Evolutionary conservation across 2,888 invertebrate species (phyloP).

Genomic region (Alloplasta piceator): DNA sequence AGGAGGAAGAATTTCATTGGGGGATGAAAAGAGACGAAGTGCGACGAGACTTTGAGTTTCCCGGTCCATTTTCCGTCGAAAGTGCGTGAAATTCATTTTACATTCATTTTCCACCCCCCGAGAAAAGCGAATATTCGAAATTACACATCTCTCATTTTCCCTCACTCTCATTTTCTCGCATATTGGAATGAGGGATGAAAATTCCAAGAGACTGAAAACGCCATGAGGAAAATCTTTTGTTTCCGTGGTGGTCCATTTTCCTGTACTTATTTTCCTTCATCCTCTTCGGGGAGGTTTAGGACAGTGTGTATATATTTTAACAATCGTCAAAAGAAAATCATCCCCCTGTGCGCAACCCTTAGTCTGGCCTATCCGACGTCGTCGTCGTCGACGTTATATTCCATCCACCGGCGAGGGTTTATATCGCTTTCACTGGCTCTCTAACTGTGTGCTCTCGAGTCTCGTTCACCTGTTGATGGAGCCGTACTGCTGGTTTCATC

Average conservation of each 20-base stretch:
- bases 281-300: no score
- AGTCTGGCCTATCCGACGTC: not conserved
- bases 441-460: constrained; percentile 68
- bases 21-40: constrained; percentile 6
- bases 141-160: not conserved
- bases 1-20: not conserved
- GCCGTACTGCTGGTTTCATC: constrained; percentile 7
- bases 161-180: no score
- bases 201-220: no score
- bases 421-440: constrained; percentile 34
- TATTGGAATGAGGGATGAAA: no score
- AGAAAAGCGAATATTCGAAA: not conserved
- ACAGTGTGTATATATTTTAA: no score
- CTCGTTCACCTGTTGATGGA: constrained; percentile 80
- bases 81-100: constrained; percentile 32
- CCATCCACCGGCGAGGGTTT: constrained; percentile 2
- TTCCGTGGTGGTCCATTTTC: no score
- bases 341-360: not conserved
- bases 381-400: constrained; percentile 5
- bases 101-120: constrained; percentile 42
- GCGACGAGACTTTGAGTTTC: constrained; percentile 50
- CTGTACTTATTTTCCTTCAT: no score
- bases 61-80: not conserved
- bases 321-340: no score
- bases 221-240: constrained; percentile 28